Conservation (phyloP, 2,888 invertebrate genomes). For the Balanococcus diminutus region DNA sequence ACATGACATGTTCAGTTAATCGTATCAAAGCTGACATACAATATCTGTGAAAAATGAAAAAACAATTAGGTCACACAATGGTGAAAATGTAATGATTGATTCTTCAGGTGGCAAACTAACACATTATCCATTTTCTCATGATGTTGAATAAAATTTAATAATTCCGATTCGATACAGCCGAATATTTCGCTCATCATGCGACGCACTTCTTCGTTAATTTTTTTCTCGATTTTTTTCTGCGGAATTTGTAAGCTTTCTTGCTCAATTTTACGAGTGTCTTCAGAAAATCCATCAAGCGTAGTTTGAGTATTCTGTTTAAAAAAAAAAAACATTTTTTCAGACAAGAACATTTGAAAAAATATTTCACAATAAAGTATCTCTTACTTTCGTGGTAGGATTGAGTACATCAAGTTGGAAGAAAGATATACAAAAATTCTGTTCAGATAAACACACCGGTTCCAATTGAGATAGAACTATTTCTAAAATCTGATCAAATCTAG, state of each 20-base stretch:
- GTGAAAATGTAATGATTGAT: background rate
- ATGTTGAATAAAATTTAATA: constrained; percentile 82
- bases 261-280: constrained; percentile 59
- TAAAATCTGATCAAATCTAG: constrained; percentile 72
- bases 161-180: constrained; percentile 82
- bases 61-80: background rate
- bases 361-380: background rate
- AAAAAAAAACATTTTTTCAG: background rate
- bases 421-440: constrained; percentile 91
- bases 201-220: constrained; percentile 78
- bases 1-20: constrained; percentile 90
- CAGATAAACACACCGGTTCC: constrained; percentile 89
- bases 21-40: constrained; percentile 92
- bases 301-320: constrained; percentile 66
- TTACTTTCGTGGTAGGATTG: constrained; percentile 65
- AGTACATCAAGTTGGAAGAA: constrained; percentile 83
- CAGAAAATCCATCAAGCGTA: constrained; percentile 64
- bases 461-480: constrained; percentile 87
- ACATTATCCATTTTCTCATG: constrained; percentile 88
- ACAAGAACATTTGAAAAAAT: background rate
- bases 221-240: constrained; percentile 69
- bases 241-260: constrained; percentile 59
- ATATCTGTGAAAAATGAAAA: constrained; percentile 69
- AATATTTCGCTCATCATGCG: constrained; percentile 90
- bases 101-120: constrained; percentile 66